Evolutionary conservation across 2,113 vertebrate genomes (phyloP), one percentile per base, ranked within the genome.

Genomic region (Clupea harengus): DNA sequence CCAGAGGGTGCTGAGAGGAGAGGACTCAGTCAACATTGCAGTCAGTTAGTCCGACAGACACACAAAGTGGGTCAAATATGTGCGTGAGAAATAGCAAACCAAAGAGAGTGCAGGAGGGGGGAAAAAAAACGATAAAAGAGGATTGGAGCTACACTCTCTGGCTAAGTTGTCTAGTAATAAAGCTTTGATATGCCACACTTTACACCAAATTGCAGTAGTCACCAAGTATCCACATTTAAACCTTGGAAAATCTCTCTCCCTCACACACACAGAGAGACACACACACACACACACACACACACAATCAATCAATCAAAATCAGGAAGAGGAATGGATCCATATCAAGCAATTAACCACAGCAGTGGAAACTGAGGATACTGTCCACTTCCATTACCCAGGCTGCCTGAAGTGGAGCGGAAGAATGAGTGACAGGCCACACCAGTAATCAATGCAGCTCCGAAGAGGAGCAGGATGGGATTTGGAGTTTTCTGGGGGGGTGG

Each of bases 31-130:
- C 88, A 89, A 84, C 86, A 83, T 83, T 87, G 22, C 87, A 89
- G 90, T 89, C 78, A 87, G 83, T 88, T 88, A 90, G 81, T 86
- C 91, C 90, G 90, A 64, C 60, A 64, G 22, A 64, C 60, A 86
- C 85, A 89, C 86, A 89, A 94, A 93, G 88, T 93, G 92, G 94
- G 95, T 95, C 94, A 95, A 92, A 93, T 47, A 64, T 64, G 60
- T 25, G 7, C 25, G n/a, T 67, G n/a, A 64, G 57, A 25, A 64
- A 64, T n/a, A 67, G 25, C 64, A 9, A 67, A 67, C n/a, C 22
- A 78, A 84, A 82, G 88, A 84, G 87, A 85, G 89, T 88, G 39
- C 39, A 39, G 39, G 84, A 49, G 88, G 87, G 88, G 83, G 84
- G 54, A 85, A 50, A 82, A 84, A 89, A 32, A 9, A 45, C 67